Evolutionary conservation across 1,140 invertebrate species (phyloP), one percentile per base, ranked within the genome.

Genomic region (honey bee (Apis mellifera)): DNA sequence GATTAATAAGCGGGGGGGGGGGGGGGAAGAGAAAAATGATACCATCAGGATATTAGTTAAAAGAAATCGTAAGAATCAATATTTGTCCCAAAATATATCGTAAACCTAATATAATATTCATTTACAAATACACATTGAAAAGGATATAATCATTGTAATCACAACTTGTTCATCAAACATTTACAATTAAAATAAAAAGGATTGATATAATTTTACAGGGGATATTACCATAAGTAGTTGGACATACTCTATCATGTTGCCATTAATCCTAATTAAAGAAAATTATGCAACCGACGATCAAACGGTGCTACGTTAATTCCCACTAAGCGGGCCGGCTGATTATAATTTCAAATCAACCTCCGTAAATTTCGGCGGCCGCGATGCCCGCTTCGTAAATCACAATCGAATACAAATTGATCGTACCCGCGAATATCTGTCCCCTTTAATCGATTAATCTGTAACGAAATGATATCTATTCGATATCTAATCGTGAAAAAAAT

Each of bases 331-430:
- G 1, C 42, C 59, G 42, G 17, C 23, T 48, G 60, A 65, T 76
- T 76, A 76, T 32, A 76, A 76, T 76, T 76, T 76, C 19, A 76
- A 76, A 76, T 64, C 48, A 17, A 23, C 55, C 13, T 5, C 71
- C 71, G 32, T 59, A 73, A 60, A 73, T 73, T 73, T 73, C 71
- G 71, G 13, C 55, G 71, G 23, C 60, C 11, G 19, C 15, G 19
- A 42, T n/a, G 8, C 15, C 17, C 11, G 32, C 11, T 5, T 26
- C 60, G 23, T 76, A 76, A 65, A 76, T 76, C 23, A 76, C 42
- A 76, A 65, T 76, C 12, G 59, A n/a, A 78, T 68, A 78, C 64
- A 78, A 78, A 78, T 68, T 68, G 75, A 19, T 15, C 32, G 19
- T 12, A 59, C 42, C 19, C 57, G 15, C 57, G 72, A 2, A 21